phyloP scores from a whole-genome alignment of 2,888 invertebrate genomes.

The Ophion slaviceki region DNA sequence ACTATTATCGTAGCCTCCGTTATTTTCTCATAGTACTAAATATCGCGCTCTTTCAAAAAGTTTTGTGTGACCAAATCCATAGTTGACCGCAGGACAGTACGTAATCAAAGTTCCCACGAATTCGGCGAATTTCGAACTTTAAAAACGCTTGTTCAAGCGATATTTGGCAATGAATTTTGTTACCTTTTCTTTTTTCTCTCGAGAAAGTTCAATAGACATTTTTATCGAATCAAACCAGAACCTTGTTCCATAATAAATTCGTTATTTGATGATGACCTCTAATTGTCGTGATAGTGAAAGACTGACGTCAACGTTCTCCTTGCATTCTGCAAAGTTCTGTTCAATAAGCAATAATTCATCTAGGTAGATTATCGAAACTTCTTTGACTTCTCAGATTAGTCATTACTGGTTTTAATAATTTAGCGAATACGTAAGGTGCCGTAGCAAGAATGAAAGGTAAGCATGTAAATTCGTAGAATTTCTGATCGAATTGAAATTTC shows the following conservation, averaged over 20 bases:
- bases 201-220: slow-evolving; percentile 8
- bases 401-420: slow-evolving; percentile 66
- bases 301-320: slow-evolving; percentile 25
- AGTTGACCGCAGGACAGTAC: slow-evolving; percentile 19
- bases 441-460: slow-evolving; percentile 70
- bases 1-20: slow-evolving; percentile 23
- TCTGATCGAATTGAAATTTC: slow-evolving; percentile 63
- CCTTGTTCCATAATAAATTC: slow-evolving; percentile 13
- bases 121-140: slow-evolving; percentile 26
- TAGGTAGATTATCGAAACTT: slow-evolving; percentile 39
- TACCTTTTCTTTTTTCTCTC: neutral
- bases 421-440: slow-evolving; percentile 71
- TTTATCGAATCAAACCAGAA: slow-evolving; percentile 5
- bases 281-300: neutral
- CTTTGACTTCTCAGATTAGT: slow-evolving; percentile 30
- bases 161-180: neutral
- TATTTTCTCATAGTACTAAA: slow-evolving; percentile 11
- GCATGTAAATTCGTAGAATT: slow-evolving; percentile 67
- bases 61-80: slow-evolving; percentile 22
- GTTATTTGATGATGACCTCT: slow-evolving; percentile 10
- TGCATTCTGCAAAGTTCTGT: neutral
- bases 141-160: neutral
- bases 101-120: slow-evolving; percentile 26
- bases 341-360: slow-evolving; percentile 47
- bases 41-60: slow-evolving; percentile 19